Percentiles rank a stretch among this genome's conserved stretches.
phyloP scores from a whole-genome alignment of 2,888 invertebrate species.

The Bruchidius siliquastri region DNA sequence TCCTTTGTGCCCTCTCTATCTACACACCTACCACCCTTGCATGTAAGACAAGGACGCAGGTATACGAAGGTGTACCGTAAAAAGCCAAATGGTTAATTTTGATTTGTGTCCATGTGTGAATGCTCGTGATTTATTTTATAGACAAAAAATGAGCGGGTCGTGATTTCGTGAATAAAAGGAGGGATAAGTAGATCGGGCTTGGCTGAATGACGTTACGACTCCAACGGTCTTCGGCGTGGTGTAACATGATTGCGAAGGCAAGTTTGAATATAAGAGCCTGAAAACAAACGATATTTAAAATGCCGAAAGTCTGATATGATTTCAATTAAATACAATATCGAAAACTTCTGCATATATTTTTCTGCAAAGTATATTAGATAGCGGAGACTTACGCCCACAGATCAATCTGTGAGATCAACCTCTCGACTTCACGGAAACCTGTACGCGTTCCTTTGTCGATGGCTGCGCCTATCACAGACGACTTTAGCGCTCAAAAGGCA shows the following conservation, averaged over 20 bases:
- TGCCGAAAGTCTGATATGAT: too few relatives aligned
- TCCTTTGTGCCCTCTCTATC: slow-evolving; percentile 6
- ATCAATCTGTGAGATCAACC: too few relatives aligned
- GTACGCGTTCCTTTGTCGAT: neutral
- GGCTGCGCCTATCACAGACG: neutral
- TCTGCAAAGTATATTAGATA: too few relatives aligned
- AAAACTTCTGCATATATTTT: too few relatives aligned
- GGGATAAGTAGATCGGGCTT: neutral
- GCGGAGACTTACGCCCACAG: too few relatives aligned
- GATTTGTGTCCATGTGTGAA: slow-evolving; percentile 11
- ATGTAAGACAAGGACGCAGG: slow-evolving; percentile 1
- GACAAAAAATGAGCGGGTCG: neutral
- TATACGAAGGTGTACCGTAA: slow-evolving; percentile 1
- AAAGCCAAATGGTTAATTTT: slow-evolving; percentile 10
- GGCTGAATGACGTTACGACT: neutral
- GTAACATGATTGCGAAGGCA: neutral
- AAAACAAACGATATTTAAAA: too few relatives aligned
- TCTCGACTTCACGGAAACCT: neutral
- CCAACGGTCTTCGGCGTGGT: neutral
- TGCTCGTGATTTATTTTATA: neutral
- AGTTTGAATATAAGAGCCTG: too few relatives aligned
- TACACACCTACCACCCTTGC: neutral
- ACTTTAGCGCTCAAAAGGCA: neutral
- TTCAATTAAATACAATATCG: too few relatives aligned
- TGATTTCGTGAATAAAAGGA: neutral